phyloP scores from a whole-genome alignment of 2,888 invertebrate species.

The Boloria selene region DNA sequence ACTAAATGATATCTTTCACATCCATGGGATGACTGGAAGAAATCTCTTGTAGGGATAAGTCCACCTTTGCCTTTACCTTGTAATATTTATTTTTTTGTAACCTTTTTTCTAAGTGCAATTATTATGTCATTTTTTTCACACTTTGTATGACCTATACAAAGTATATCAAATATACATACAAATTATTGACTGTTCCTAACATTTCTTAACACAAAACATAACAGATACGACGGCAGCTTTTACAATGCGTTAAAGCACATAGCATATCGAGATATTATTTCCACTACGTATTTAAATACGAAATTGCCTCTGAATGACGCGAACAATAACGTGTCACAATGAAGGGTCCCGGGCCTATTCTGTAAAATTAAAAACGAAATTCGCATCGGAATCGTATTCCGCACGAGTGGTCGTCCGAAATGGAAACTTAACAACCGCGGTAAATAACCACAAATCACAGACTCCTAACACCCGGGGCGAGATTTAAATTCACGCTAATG shows the following conservation, averaged over 20 bases:
- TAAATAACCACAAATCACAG: conserved; percentile 82
- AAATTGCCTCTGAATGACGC: conserved; percentile 35
- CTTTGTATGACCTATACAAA: no score
- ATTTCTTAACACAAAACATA: neutral
- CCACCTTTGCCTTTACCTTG: no score
- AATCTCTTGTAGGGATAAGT: no score
- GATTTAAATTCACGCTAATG: conserved; percentile 77
- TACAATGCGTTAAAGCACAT: conserved; percentile 11
- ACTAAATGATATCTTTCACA: no score
- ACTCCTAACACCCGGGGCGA: conserved; percentile 76
- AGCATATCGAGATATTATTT: conserved; percentile 33
- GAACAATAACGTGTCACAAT: conserved; percentile 39
- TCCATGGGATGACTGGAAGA: no score
- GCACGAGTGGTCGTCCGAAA: conserved; percentile 71
- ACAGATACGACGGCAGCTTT: neutral
- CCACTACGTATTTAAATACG: conserved; percentile 41
- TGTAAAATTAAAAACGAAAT: conserved; percentile 76
- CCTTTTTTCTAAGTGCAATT: no score
- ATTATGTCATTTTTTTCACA: no score
- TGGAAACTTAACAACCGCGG: conserved; percentile 79
- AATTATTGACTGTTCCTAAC: neutral
- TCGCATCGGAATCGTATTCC: conserved; percentile 71
- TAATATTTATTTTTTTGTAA: no score
- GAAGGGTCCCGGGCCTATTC: conserved; percentile 56
- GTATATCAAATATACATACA: no score